Base-by-base conservation (phyloP, 64 coral and sea anemone genomes). In the Pocillopora verrucosa region DNA sequence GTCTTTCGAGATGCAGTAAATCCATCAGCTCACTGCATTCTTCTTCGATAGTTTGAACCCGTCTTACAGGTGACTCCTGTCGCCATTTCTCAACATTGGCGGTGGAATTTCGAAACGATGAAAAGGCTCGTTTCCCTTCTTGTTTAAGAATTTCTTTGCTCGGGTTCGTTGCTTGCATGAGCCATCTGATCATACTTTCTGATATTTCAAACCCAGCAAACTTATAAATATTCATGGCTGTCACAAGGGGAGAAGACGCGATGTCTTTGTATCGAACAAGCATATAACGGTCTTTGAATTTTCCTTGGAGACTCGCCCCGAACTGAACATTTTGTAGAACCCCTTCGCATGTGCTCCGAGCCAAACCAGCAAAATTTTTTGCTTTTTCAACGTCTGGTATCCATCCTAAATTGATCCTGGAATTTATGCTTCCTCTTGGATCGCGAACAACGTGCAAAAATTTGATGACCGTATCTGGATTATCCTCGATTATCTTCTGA, bases 391-490 rank as follows among this genome's bases (percentile, higher is more conserved):
- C 61, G 10, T 88, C 91, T 2, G 19, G 16, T 13, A 93, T 82
- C 72, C 87, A 93, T 16, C 3, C 70, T 0, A 88, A 68, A 1
- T 88, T 76, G 15, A 93, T 61, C 41, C 91, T 87, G 56, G 91
- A 93, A 58, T 93, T 93, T 9, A 88, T 82, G 16, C 80, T 88
- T 14, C 85, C 91, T 11, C 91, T 67, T 51, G 91, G 91, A 56
- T 93, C 91, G 24, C 91, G 91, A 34, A 93, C 91, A 65, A 93
- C 87, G 67, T 93, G 91, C 20, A 93, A 56, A 61, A 93, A n/a
- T 6, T 87, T 87, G 35, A 93, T 62, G 22, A 88, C 72, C 10
- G 91, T 93, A 26, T 82, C 62, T 26, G 86, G 68, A 67, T 88
- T 88, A 19, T 93, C 86, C 22, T 82, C 16, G 16, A 93, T 58